phyloP scores from a whole-genome alignment of 2,797 vertebrate genomes.

The Parauchenoglanis ngamensis region DNA sequence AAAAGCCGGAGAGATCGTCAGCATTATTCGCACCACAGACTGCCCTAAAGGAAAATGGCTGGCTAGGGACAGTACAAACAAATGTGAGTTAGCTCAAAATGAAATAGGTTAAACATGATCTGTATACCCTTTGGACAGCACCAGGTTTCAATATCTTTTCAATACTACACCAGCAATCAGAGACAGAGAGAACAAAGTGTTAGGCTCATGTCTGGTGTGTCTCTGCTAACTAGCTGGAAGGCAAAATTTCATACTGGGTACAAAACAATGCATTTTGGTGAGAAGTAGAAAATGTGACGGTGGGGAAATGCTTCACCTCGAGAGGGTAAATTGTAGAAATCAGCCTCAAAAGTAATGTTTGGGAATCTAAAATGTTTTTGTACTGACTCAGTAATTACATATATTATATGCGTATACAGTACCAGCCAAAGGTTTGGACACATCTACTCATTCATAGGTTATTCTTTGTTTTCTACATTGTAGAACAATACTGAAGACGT shows the following conservation, averaged over 20 bases:
- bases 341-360: no score
- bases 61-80: constrained; percentile 70
- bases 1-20: constrained; percentile 68
- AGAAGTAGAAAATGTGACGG: neutral
- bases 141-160: neutral
- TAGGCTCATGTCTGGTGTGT: neutral
- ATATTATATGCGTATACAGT: neutral
- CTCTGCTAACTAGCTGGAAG: neutral
- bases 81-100: constrained; percentile 73
- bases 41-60: constrained; percentile 75
- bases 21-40: constrained; percentile 69
- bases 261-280: neutral
- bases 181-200: neutral
- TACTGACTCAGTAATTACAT: neutral
- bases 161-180: neutral
- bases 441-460: no score
- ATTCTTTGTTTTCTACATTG: no score
- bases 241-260: neutral
- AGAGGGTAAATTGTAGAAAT: neutral
- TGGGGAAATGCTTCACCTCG: neutral
- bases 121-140: neutral
- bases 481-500: no score
- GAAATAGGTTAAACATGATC: neutral
- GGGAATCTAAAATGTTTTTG: no score
- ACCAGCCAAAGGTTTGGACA: no score